phyloP scores from a whole-genome alignment of 1,140 invertebrate genomes.

The Papilio dardanus region DNA sequence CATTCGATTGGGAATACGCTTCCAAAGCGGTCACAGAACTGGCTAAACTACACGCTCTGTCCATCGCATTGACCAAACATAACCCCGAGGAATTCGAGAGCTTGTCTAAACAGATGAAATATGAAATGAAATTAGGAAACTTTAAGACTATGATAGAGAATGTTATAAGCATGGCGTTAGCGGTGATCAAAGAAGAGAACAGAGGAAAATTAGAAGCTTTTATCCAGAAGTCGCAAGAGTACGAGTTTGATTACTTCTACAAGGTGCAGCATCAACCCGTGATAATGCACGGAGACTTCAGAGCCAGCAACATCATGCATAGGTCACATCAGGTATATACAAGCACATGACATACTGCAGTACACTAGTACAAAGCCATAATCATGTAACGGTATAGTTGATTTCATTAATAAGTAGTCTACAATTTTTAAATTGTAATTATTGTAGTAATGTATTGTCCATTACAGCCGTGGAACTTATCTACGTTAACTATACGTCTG shows the following conservation, averaged over 20 bases:
- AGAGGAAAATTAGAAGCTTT: constrained; percentile 42
- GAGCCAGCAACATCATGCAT: constrained; percentile 58
- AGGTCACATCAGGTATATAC: constrained; percentile 49
- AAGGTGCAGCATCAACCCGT: constrained; percentile 40
- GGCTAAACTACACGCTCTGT: constrained; percentile 50
- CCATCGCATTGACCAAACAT: constrained; percentile 41
- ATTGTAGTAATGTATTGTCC: too few species aligned
- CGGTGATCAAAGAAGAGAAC: constrained; percentile 43
- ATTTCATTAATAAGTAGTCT: too few species aligned
- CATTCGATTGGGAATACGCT: constrained; percentile 48
- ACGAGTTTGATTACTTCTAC: constrained; percentile 35
- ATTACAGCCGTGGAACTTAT: too few species aligned
- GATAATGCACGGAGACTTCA: constrained; percentile 58
- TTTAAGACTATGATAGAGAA: constrained; percentile 38
- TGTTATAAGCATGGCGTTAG: constrained; percentile 37
- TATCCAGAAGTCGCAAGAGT: constrained; percentile 11
- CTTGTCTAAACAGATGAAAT: not conserved
- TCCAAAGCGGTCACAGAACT: constrained; percentile 41
- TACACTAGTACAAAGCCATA: too few species aligned
- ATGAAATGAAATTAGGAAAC: not conserved
- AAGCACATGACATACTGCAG: too few species aligned
- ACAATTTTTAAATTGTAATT: too few species aligned
- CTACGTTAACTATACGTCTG: too few species aligned
- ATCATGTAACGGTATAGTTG: too few species aligned
- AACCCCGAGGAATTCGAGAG: constrained; percentile 40